Base-by-base conservation (phyloP, 2,797 vertebrate species). In the Chelmon rostratus region DNA sequence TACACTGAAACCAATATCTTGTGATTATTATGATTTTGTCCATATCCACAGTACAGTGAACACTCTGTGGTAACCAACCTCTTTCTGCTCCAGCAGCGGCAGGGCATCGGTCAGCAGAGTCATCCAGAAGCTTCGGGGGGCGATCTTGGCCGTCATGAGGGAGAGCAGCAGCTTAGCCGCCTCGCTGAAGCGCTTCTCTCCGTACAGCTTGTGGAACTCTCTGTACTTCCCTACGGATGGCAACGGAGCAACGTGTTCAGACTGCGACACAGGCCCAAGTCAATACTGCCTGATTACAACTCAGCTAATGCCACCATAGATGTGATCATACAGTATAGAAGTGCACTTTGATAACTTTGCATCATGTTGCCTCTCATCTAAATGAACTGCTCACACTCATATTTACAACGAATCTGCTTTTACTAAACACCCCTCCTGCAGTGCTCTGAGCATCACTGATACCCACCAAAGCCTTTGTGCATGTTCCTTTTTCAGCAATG, bases 61-160 rank as follows among this genome's bases (percentile, higher is more conserved):
- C 28, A 31, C 28, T 31, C 3, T 9, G 40, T 42, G 40, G 40
- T 7, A 66, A 61, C 86, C 25, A 35, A 98, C 98, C 97, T 99
- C 96, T 79, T 97, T 97, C 93, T 99, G 97, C 91, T 99, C 97
- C 88, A 99, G 94, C 87, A 99, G 96, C 0, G 98, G 98, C 63
- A 99, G 95, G 1, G 98, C 97, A 0, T 99, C 98, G 0, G 96
- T 97, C 73, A 99, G 93, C 78, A 99, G 93, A 0, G 97, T 99
- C 96, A 98, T 97, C 98, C 98, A 99, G 95, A 99, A 99, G 88
- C 95, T 97, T 18, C 93, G 95, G 0, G 98, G 98, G 12, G 97
- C 98, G 1, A 99, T 98, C 91, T 96, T 97, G 10, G 98, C 98
- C 0, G 96, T 99, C 98, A 99, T 98, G 82, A 99, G 93, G 10